Evolutionary conservation across 2,797 vertebrate genomes (phyloP), one percentile per base, ranked within the genome.

Genomic region (Rachycentron canadum): DNA sequence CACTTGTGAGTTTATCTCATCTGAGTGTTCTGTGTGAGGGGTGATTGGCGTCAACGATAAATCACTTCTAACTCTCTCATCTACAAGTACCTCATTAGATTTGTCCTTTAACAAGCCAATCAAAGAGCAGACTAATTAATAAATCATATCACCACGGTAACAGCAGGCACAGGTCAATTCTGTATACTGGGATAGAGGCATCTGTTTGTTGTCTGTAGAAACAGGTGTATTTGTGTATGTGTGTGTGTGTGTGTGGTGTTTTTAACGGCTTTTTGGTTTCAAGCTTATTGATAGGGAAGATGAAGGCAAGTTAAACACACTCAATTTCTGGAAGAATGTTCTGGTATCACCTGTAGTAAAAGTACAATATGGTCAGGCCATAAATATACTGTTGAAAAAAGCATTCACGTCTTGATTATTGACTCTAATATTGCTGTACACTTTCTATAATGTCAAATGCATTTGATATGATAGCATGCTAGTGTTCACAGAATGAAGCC

Each of bases 41-140:
- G 21, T 81, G 75, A 83, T 76, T 61, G 68, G 19, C 41, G 14
- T 75, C 55, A 17, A 69, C 36, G 74, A 88, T 77, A 66, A 79
- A 86, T 81, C 38, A 63, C 65, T 70, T 78, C 49, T 60, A 70
- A 73, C 73, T 69, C 60, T 70, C 76, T 85, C 69, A 72, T 86
- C 66, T 76, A 79, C 81, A 80, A 81, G 73, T 59, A 64, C 73
- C 84, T 90, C 78, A 73, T 90, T 86, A 90, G 79, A 88, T 88
- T 79, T 88, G 83, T 89, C 83, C 79, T 89, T 86, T 88, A 88
- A 85, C 78, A 64, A 87, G 82, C 82, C 88, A 85, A 88, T 91
- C 82, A 92, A 84, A 86, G 59, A 81, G 64, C 49, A 66, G 69
- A 75, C 68, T 90, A 83, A 91, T 91, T 87, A 85, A 91, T 88